Evolutionary conservation across 2,797 vertebrate species (phyloP).

Genomic region (Sebastes ruberrimus): DNA sequence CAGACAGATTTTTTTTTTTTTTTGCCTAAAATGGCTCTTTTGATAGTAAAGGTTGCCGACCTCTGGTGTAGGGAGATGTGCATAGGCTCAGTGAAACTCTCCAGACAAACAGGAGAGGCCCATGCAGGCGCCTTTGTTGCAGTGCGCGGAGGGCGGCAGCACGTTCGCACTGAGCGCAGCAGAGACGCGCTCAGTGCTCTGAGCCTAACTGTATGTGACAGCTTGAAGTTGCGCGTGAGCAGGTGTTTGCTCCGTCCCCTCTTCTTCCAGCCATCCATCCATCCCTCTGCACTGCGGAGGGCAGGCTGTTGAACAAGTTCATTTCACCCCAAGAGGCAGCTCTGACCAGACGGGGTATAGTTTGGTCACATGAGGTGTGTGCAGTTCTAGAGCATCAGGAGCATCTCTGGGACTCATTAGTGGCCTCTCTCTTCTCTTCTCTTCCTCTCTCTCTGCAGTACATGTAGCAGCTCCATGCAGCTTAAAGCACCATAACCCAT

Average conservation of each 20-base stretch:
- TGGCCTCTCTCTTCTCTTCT: background rate
- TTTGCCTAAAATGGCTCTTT: too few relatives aligned
- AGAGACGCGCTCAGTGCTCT: slow-evolving; percentile 68
- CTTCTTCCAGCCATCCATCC: slow-evolving; percentile 42
- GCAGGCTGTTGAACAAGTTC: slow-evolving; percentile 53
- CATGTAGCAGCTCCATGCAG: background rate
- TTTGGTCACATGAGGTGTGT: slow-evolving; percentile 34
- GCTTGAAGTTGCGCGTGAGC: slow-evolving; percentile 77
- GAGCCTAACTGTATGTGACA: slow-evolving; percentile 80
- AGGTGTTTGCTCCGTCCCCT: slow-evolving; percentile 74
- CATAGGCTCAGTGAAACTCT: slow-evolving; percentile 30
- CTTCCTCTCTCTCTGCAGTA: background rate
- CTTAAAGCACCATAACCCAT: background rate
- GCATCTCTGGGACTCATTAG: slow-evolving; percentile 7
- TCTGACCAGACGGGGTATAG: slow-evolving; percentile 47
- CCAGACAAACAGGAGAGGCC: slow-evolving; percentile 59
- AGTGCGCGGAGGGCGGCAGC: slow-evolving; percentile 25
- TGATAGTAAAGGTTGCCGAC: too few relatives aligned
- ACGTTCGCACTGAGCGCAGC: slow-evolving; percentile 45
- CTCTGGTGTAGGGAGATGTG: slow-evolving; percentile 18
- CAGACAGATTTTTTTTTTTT: too few relatives aligned
- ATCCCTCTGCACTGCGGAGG: slow-evolving; percentile 33
- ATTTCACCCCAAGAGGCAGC: slow-evolving; percentile 40
- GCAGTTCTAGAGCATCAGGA: background rate
- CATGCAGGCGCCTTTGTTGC: slow-evolving; percentile 57